Base-by-base conservation (phyloP, 1,140 invertebrate species). In the Philopotamus ludificatus region DNA sequence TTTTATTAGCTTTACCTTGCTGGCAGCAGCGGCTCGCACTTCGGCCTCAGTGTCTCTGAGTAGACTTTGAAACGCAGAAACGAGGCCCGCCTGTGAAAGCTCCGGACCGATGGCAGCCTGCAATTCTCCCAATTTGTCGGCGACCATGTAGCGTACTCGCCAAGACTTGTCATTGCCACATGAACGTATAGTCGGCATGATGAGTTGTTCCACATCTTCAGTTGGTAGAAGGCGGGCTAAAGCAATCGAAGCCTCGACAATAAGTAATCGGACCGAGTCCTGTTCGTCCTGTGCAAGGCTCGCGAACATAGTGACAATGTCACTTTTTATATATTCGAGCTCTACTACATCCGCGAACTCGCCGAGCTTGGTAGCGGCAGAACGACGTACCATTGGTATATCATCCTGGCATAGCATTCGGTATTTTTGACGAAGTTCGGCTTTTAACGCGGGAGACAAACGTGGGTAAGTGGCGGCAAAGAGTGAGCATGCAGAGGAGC, bases 341-440 rank as follows among this genome's bases (percentile, higher is more conserved):
- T 99, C 97, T 9, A 99, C 94, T 50, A 96, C 96, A 79, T 97
- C 94, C 2, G 97, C 97, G 77, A 99, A 96, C 82, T 99, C 97
- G 15, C 97, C 96, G 47, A 99, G 84, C 81, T 99, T 99, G 54
- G 91, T 91, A n/a, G 97, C 96, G 12, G 97, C 97, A 21, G 97
- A 96, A 42, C 97, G 85, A 23, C 97, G 88, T 59, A 85, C 97
- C 97, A 99, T 99, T 0, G 98, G 98, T 0, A 97, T 99, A 76
- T 99, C 97, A 84, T 99, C 98, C 77, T 97, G 94, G 81, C 97
- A 99, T 18, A 99, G 83, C 71, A 89, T 91, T 59, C 94, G 88
- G 82, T 99, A 99, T 75, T 95, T 90, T 76, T 89, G 91, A 26
- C 92, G 84, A 55, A 94, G 76, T 70, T 93, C 91, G 21, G 86